Base-by-base conservation (phyloP, 37 sponge, comb jelly and placozoan species). In the Chondrosia reniformis region DNA sequence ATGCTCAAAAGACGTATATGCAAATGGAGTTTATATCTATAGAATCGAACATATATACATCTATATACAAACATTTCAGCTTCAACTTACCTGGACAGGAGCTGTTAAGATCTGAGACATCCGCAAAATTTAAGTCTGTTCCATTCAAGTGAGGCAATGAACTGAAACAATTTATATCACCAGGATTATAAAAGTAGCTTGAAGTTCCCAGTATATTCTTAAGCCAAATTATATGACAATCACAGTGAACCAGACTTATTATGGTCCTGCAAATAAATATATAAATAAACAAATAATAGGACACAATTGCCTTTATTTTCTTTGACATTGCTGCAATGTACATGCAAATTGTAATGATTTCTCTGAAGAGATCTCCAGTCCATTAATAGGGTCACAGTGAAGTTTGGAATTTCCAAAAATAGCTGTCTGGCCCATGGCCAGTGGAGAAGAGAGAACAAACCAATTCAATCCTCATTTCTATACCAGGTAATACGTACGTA, bases 21-120 rank as follows among this genome's bases (percentile, higher is more conserved):
- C 61, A 59, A 25, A 59, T 59, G 61, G 17, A 59, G 28, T 30
- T 30, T 30, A 59, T 30, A 59, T 30, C n/a, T 30, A 59, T 30
- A 59, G 30, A 59, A 25, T 19, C 61, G 28, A 25, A 59, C 17
- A 59, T 30, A 59, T 13, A 59, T 30, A 59, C 17, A 59, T 30
- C n/a, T 30, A 59, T 40, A 66, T 28, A 66, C 38, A 31, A 8
- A 31, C 67, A 36, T 31, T 8, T 6, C 32, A 21, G 30, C 67
- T 37, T 66, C 39, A 7, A 39, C 72, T 34, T 25, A 40, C 72
- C 72, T 39, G 41, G 72, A 39, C 72, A 69, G 42, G 38, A 41
- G 43, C 41, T 37, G 6, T 69, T 37, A 19, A 69, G 10, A 42
- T 43, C 24, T 25, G 72, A 69, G 2, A 1, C 43, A 39, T 69